phyloP scores from a whole-genome alignment of 2,113 vertebrate species.

The Otocyon megalotis region DNA sequence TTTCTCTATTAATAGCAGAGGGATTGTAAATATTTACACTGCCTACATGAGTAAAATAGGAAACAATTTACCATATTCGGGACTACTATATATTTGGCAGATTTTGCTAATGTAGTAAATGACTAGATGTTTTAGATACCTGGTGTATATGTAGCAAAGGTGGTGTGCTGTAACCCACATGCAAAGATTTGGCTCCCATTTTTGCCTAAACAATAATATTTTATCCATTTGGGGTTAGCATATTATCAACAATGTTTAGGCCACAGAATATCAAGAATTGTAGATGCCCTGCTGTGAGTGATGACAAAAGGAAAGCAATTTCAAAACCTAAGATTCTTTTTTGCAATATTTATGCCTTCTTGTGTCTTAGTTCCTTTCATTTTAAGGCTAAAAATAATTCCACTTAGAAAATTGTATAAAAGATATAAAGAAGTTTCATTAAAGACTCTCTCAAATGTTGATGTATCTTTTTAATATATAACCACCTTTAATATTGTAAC shows the following conservation, averaged over 20 bases:
- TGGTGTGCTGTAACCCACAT: background rate
- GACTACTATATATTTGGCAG: background rate
- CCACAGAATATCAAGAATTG: background rate
- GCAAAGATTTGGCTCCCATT: background rate
- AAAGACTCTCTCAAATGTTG: conserved; percentile 67
- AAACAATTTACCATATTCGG: background rate
- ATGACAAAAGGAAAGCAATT: conserved; percentile 48
- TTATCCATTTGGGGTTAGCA: background rate
- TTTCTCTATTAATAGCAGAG: background rate
- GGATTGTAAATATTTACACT: background rate
- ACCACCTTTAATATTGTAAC: conserved; percentile 62
- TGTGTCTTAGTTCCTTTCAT: conserved; percentile 35
- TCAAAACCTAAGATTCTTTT: conserved; percentile 16
- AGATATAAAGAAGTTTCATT: conserved; percentile 63
- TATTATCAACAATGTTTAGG: background rate
- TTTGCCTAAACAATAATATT: background rate
- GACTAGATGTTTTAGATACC: background rate
- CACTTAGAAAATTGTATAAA: conserved; percentile 45
- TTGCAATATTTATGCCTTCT: conserved; percentile 26
- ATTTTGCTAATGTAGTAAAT: background rate
- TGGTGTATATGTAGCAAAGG: background rate
- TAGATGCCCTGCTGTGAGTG: background rate
- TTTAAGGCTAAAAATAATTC: conserved; percentile 64
- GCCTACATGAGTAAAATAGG: background rate
- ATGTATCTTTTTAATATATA: conserved; percentile 76